Evolutionary conservation across 1,140 invertebrate genomes (phyloP).

Genomic region (Drosophila eugracilis): DNA sequence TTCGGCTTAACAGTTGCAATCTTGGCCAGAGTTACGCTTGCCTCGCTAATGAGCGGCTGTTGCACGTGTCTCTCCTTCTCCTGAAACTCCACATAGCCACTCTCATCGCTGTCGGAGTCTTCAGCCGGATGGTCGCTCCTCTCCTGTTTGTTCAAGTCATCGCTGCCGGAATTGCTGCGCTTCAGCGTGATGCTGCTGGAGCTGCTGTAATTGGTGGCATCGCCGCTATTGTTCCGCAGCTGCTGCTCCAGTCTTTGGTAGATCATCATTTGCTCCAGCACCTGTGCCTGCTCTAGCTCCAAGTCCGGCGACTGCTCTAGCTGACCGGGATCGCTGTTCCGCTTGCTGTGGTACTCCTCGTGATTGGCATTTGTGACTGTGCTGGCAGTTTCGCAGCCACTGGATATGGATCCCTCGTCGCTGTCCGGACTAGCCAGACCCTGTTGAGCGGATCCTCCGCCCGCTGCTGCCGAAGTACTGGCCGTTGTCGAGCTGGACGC

Average conservation of each 20-base stretch:
- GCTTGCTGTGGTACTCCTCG: slow-evolving; percentile 57
- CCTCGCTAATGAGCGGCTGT: slow-evolving; percentile 15
- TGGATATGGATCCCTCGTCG: slow-evolving; percentile 91
- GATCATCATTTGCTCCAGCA: slow-evolving; percentile 77
- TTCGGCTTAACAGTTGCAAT: slow-evolving; percentile 55
- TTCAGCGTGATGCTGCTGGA: slow-evolving; percentile 82
- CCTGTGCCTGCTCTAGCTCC: slow-evolving; percentile 62
- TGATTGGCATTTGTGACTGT: slow-evolving; percentile 86
- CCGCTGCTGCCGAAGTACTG: slow-evolving; percentile 50
- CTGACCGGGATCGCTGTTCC: slow-evolving; percentile 25
- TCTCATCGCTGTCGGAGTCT: slow-evolving; percentile 86
- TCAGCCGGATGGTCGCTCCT: slow-evolving; percentile 47
- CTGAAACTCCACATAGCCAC: slow-evolving; percentile 86
- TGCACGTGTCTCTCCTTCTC: slow-evolving; percentile 60
- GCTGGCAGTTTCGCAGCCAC: slow-evolving; percentile 91
- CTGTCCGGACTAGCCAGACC: slow-evolving; percentile 86
- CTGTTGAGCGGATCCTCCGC: slow-evolving; percentile 66
- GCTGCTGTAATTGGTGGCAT: slow-evolving; percentile 78
- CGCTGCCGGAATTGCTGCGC: slow-evolving; percentile 49
- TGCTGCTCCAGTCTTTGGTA: slow-evolving; percentile 83
- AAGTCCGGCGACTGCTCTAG: slow-evolving; percentile 51
- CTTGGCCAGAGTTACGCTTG: slow-evolving; percentile 19
- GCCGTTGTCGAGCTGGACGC: slow-evolving; percentile 82
- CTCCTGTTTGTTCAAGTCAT: slow-evolving; percentile 42
- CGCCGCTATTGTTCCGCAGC: slow-evolving; percentile 68